Evolutionary conservation across 2,888 invertebrate genomes (phyloP).

Genomic region (Neria commutata): DNA sequence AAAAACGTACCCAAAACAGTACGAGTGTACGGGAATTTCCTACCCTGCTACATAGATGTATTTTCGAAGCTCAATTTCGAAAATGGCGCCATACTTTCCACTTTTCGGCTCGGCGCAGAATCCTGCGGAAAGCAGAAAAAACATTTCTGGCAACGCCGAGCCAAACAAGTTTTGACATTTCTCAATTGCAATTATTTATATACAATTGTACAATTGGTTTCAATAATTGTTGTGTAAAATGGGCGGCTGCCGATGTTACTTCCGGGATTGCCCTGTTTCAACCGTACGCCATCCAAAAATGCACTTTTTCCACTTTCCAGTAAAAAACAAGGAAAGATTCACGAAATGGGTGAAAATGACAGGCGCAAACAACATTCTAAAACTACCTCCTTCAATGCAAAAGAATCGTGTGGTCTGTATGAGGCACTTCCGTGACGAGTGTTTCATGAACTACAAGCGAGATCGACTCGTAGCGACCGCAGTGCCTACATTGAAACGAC

Average conservation of each 20-base stretch:
- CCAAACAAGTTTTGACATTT: too few species aligned
- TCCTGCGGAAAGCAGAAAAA: too few species aligned
- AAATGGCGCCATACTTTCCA: too few species aligned
- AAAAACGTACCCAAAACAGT: too few species aligned
- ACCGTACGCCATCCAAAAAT: conserved; percentile 55
- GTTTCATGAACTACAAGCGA: conserved; percentile 63
- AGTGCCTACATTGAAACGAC: conserved; percentile 61
- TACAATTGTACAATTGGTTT: background rate
- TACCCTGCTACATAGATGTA: too few species aligned
- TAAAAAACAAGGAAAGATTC: conserved; percentile 45
- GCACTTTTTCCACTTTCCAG: conserved; percentile 66
- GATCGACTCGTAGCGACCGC: conserved; percentile 63
- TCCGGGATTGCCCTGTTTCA: conserved; percentile 63
- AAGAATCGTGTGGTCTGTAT: conserved; percentile 64
- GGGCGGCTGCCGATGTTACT: conserved; percentile 66
- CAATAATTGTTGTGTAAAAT: conserved; percentile 52
- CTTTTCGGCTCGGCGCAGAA: too few species aligned
- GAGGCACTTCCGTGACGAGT: conserved; percentile 63
- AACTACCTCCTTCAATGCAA: conserved; percentile 58
- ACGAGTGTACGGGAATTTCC: too few species aligned
- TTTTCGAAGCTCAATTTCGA: too few species aligned
- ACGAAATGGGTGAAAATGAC: conserved; percentile 44
- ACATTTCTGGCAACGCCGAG: too few species aligned
- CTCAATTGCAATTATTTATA: too few species aligned
- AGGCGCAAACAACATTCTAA: conserved; percentile 37